These are phyloP conservation scores for Pocillopora verrucosa DNA, from an alignment of 64 coral and sea anemone genomes.

Conservation along the genomic window DNA sequence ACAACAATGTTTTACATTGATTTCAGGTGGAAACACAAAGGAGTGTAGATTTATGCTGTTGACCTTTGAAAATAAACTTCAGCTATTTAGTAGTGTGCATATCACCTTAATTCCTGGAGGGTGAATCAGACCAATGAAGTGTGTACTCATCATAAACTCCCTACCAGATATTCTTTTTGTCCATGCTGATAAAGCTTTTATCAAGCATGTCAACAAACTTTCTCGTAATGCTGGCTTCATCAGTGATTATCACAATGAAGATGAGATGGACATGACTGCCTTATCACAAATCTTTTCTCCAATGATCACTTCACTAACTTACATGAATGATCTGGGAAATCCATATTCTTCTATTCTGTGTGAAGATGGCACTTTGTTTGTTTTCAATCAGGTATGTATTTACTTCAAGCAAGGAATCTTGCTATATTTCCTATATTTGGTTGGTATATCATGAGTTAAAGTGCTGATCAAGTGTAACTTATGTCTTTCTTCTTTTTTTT, in stretches of 20 bases:
- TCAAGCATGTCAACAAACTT: constrained; percentile 72
- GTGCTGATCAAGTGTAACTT: too few species aligned
- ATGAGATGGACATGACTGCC: constrained; percentile 72
- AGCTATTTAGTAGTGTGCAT: not conserved
- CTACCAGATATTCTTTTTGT: constrained; percentile 93
- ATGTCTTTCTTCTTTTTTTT: too few species aligned
- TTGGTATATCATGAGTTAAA: too few species aligned
- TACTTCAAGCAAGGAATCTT: too few species aligned
- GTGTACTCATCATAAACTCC: constrained; percentile 75
- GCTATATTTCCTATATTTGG: too few species aligned
- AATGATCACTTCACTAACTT: constrained; percentile 84
- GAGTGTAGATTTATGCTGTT: not conserved
- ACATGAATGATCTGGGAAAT: constrained; percentile 85
- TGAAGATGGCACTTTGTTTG: constrained; percentile 85
- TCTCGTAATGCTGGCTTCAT: constrained; percentile 57
- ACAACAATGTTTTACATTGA: not conserved
- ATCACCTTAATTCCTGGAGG: not conserved
- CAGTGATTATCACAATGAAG: constrained; percentile 30
- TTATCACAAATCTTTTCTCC: constrained; percentile 83
- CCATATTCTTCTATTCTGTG: constrained; percentile 89
- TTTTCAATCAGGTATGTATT: constrained; percentile 81
- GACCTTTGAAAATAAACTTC: not conserved
- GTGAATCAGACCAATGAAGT: constrained; percentile 60
- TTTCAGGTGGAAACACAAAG: not conserved
- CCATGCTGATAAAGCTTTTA: constrained; percentile 89